phyloP scores from a whole-genome alignment of 2,113 vertebrate species.

The Nanorana parkeri region DNA sequence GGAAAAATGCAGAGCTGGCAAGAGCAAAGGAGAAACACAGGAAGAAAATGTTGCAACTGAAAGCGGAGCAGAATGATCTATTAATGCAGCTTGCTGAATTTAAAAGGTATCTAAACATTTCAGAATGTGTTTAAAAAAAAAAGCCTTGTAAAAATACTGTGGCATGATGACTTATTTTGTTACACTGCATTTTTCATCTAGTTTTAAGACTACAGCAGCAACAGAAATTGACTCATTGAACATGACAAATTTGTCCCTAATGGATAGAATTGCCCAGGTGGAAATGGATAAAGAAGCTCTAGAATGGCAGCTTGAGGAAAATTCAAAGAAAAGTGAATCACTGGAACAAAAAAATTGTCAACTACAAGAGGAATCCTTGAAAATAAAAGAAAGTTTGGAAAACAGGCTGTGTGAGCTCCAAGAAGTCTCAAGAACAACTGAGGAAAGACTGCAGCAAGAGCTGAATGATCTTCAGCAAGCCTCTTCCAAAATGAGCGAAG shows the following conservation, averaged over 20 bases:
- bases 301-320: slow-evolving; percentile 61
- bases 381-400: slow-evolving; percentile 12
- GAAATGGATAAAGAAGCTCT: slow-evolving; percentile 67
- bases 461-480: not conserved
- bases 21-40: slow-evolving; percentile 66
- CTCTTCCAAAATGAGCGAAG: slow-evolving; percentile 72
- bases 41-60: slow-evolving; percentile 65
- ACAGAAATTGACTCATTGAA: slow-evolving; percentile 68
- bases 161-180: not conserved
- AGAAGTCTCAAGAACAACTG: not conserved
- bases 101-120: slow-evolving; percentile 76
- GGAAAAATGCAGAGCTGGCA: slow-evolving; percentile 74
- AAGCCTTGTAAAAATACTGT: not conserved
- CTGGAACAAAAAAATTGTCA: slow-evolving; percentile 7
- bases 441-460: not conserved
- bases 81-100: slow-evolving; percentile 75
- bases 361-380: not conserved
- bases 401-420: not conserved
- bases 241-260: slow-evolving; percentile 66
- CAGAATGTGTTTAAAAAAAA: not conserved
- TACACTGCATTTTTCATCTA: slow-evolving; percentile 36
- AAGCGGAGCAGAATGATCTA: slow-evolving; percentile 69
- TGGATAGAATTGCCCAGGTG: slow-evolving; percentile 69
- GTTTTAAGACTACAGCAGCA: slow-evolving; percentile 72
- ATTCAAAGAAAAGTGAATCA: not conserved